These are phyloP conservation scores for Lingula anatina DNA, from an alignment of 2,888 invertebrate species.

Conservation along the genomic window DNA sequence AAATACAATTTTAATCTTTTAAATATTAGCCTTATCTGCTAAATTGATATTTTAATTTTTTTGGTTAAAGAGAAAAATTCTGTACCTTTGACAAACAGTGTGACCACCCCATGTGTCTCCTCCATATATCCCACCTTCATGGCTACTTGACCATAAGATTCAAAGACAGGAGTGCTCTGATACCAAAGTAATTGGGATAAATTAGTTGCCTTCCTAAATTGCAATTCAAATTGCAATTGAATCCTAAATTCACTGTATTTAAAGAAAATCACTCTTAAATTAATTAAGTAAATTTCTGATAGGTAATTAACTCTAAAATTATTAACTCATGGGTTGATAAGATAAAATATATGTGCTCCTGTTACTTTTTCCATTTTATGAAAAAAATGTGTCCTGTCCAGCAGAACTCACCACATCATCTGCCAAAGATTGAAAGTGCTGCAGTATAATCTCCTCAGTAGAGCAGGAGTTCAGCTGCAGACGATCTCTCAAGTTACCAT, in stretches of 20 bases:
- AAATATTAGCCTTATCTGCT: too few species aligned
- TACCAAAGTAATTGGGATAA: too few species aligned
- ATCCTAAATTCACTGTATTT: too few species aligned
- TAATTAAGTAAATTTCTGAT: too few species aligned
- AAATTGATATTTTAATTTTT: neutral
- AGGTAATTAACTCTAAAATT: too few species aligned
- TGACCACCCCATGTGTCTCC: conserved; percentile 34
- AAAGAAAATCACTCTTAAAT: too few species aligned
- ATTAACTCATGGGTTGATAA: too few species aligned
- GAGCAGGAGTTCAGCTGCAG: conserved; percentile 25
- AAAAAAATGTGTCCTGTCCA: neutral
- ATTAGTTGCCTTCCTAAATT: too few species aligned
- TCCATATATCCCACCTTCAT: conserved; percentile 34
- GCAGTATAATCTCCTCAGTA: conserved; percentile 30
- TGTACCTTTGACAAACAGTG: conserved; percentile 34
- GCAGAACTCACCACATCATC: conserved; percentile 14
- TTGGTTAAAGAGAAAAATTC: neutral
- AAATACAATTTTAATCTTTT: too few species aligned
- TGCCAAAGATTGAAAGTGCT: conserved; percentile 24
- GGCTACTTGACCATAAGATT: conserved; percentile 38
- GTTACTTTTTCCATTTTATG: too few species aligned
- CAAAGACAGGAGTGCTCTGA: conserved; percentile 29
- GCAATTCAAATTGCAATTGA: too few species aligned
- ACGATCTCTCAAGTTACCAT: conserved; percentile 14
- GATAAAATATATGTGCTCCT: too few species aligned